These are phyloP conservation scores for Nomada goodeniana DNA, from an alignment of 2,888 invertebrate genomes.

Conservation along the genomic window DNA sequence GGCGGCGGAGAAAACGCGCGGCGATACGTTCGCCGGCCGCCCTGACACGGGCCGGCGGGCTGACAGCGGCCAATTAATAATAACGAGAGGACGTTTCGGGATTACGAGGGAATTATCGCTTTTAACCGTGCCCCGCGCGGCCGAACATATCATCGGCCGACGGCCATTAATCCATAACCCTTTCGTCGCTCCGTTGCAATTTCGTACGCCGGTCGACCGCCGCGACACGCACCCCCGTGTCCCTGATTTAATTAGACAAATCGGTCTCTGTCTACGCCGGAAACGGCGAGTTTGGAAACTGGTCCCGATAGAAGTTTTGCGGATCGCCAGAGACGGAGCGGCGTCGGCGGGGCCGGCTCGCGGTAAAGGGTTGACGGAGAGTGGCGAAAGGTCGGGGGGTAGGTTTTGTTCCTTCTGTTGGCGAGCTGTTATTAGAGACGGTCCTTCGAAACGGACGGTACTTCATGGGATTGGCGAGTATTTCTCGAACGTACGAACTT, in stretches of 20 bases:
- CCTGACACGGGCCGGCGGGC: constrained; percentile 60
- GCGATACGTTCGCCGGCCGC: constrained; percentile 38
- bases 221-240: constrained; percentile 38
- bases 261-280: constrained; percentile 55
- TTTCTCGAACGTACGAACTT: too few relatives aligned
- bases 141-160: constrained; percentile 67
- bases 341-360: background rate
- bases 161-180: constrained; percentile 70
- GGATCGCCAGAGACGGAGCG: constrained; percentile 2
- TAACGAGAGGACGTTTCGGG: constrained; percentile 78
- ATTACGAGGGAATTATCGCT: constrained; percentile 81
- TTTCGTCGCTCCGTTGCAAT: constrained; percentile 65
- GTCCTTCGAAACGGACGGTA: too few relatives aligned
- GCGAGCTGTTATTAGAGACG: too few relatives aligned
- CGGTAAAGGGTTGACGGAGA: background rate
- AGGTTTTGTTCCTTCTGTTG: too few relatives aligned
- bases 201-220: constrained; percentile 56
- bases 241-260: constrained; percentile 71
- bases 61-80: constrained; percentile 78
- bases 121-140: constrained; percentile 70
- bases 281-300: constrained; percentile 11
- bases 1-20: constrained; percentile 45
- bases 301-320: constrained; percentile 17
- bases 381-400: background rate
- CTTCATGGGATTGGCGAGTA: too few relatives aligned